A percentile compares a stretch with the other conserved stretches of the same genome.
Evolutionary conservation across 2,113 vertebrate genomes (phyloP).

Genomic region (Gasterosteus aculeatus): DNA sequence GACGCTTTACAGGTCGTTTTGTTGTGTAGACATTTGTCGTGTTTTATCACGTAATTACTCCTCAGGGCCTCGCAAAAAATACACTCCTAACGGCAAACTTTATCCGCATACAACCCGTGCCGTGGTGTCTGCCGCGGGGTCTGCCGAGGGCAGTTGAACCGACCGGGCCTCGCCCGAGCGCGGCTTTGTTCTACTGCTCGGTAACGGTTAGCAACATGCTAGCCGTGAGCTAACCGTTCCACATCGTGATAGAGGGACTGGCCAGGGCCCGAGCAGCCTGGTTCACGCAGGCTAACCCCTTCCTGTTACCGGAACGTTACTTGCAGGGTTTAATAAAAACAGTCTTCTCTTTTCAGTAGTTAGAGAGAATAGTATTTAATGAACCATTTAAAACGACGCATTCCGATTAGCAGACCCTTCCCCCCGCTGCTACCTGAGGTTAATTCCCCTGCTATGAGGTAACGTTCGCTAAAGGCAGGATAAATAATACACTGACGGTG

Average conservation of each 20-base stretch:
- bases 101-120: accelerated
- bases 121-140: no score
- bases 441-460: neutral
- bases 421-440: neutral
- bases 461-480: no score
- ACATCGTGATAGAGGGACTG: no score
- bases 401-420: neutral
- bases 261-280: neutral
- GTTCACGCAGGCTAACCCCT: neutral
- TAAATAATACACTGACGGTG: neutral
- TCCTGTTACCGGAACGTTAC: neutral
- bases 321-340: accelerated
- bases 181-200: conserved; percentile 68
- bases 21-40: no score
- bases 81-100: neutral
- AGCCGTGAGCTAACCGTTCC: conserved; percentile 15
- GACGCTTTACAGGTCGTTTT: neutral
- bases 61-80: accelerated
- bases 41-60: accelerated
- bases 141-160: conserved; percentile 7
- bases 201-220: conserved; percentile 39
- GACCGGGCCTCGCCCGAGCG: conserved; percentile 42
- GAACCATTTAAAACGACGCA: neutral
- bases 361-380: neutral
- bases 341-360: accelerated